Conservation (phyloP, 64 coral and sea anemone species). For the Catalaphyllia jardinei region DNA sequence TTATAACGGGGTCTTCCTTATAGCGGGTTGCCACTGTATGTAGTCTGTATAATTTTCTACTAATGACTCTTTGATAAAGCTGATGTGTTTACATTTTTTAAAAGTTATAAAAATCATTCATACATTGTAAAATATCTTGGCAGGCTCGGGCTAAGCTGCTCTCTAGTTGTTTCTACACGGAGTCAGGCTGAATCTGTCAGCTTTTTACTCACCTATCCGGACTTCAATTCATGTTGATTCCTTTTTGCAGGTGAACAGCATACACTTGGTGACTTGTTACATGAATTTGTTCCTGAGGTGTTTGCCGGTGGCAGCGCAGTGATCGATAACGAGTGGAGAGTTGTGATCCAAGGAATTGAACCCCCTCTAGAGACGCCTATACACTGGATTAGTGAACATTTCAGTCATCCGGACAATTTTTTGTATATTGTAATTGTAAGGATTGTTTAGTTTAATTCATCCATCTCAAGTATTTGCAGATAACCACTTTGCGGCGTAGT, state of each 20-base stretch:
- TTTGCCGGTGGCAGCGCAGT: slow-evolving; percentile 43
- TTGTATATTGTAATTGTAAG: slow-evolving; percentile 82
- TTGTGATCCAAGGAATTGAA: slow-evolving; percentile 94
- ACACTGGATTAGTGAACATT: slow-evolving; percentile 98
- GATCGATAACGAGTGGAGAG: slow-evolving; percentile 74
- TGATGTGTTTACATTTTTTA: too few relatives aligned
- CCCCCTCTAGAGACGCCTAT: slow-evolving; percentile 91
- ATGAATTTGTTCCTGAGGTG: slow-evolving; percentile 68
- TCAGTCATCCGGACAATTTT: slow-evolving; percentile 99
- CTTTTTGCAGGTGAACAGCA: slow-evolving; percentile 64
- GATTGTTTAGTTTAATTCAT: background rate
- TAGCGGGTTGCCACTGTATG: too few relatives aligned
- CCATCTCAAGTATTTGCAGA: background rate
- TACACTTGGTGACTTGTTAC: slow-evolving; percentile 74
- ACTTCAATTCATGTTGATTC: background rate
- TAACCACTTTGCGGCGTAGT: too few relatives aligned
- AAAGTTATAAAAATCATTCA: too few relatives aligned
- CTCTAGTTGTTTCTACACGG: too few relatives aligned
- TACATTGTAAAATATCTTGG: too few relatives aligned
- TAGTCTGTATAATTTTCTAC: too few relatives aligned
- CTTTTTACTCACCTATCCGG: background rate
- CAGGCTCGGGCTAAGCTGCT: too few relatives aligned
- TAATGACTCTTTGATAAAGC: too few relatives aligned
- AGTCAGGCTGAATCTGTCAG: too few relatives aligned
- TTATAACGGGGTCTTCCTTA: too few relatives aligned